A percentile compares a stretch with the other conserved stretches of the same genome.
Conservation (phyloP, 2,797 vertebrate species). For the Moxostoma hubbsi region DNA sequence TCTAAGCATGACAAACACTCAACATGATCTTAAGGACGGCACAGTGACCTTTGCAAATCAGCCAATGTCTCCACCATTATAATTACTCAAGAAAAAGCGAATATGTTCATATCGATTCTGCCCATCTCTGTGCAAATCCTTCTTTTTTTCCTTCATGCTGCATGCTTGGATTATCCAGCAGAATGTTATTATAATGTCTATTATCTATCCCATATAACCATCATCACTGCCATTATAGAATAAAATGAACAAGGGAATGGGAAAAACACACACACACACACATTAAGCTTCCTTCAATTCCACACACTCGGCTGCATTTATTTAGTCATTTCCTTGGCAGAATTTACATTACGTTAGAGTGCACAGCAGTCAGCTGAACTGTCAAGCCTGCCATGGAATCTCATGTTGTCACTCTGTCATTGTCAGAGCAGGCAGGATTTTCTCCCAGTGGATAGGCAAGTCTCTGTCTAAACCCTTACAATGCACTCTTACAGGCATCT, state of each 20-base stretch:
- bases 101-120: slow-evolving; percentile 43
- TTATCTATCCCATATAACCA: slow-evolving; percentile 37
- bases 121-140: slow-evolving; percentile 6
- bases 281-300: slow-evolving; percentile 43
- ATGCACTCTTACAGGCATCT: slow-evolving; percentile 50
- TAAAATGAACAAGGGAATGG: neutral
- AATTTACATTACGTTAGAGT: slow-evolving; percentile 54
- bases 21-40: slow-evolving; percentile 33
- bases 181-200: slow-evolving; percentile 34
- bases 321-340: slow-evolving; percentile 48
- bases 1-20: slow-evolving; percentile 30
- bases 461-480: slow-evolving; percentile 56
- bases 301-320: slow-evolving; percentile 27
- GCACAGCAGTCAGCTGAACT: slow-evolving; percentile 56
- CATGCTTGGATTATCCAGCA: slow-evolving; percentile 34
- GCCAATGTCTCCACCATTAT: slow-evolving; percentile 18
- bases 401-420: slow-evolving; percentile 63
- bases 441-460: slow-evolving; percentile 56
- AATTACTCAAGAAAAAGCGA: slow-evolving; percentile 36
- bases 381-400: slow-evolving; percentile 56
- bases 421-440: slow-evolving; percentile 53
- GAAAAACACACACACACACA: neutral
- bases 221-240: slow-evolving; percentile 33
- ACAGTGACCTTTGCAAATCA: slow-evolving; percentile 38
- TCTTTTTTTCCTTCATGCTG: neutral